These are phyloP conservation scores for Philereme vetulata DNA, from an alignment of 2,888 invertebrate genomes.

Conservation along the genomic window DNA sequence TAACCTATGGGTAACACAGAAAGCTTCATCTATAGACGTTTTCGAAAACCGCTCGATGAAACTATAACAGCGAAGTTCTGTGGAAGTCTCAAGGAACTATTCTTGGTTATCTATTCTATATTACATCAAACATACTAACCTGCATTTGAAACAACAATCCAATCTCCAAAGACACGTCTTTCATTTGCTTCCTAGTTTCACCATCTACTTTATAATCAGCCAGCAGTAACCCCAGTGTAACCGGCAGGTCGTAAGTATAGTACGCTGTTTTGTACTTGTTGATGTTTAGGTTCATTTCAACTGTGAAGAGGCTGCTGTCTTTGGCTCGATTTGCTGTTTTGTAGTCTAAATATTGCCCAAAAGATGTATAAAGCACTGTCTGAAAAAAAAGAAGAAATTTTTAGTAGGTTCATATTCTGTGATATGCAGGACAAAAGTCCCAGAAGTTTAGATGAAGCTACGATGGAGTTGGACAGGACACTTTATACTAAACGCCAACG, in stretches of 20 bases:
- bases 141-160: conserved; percentile 97
- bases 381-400: conserved; percentile 47
- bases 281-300: conserved; percentile 91
- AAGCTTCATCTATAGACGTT: too few species aligned
- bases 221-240: conserved; percentile 91
- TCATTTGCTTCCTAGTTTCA: conserved; percentile 88
- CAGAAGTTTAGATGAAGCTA: too few species aligned
- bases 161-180: conserved; percentile 91
- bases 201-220: conserved; percentile 86
- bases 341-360: conserved; percentile 91
- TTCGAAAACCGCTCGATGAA: too few species aligned
- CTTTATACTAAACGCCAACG: too few species aligned
- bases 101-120: not conserved
- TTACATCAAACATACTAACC: conserved; percentile 68
- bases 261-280: conserved; percentile 94
- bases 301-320: conserved; percentile 84
- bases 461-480: too few species aligned
- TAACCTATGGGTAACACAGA: too few species aligned
- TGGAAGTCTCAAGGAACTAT: not conserved
- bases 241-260: conserved; percentile 94
- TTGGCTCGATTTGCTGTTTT: conserved; percentile 77
- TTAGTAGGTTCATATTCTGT: not conserved
- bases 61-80: too few species aligned
- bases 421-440: too few species aligned
- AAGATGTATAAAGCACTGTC: conserved; percentile 84